Evolutionary conservation across 2,888 invertebrate genomes (phyloP).

Genomic region (Aleiodes testaceus): DNA sequence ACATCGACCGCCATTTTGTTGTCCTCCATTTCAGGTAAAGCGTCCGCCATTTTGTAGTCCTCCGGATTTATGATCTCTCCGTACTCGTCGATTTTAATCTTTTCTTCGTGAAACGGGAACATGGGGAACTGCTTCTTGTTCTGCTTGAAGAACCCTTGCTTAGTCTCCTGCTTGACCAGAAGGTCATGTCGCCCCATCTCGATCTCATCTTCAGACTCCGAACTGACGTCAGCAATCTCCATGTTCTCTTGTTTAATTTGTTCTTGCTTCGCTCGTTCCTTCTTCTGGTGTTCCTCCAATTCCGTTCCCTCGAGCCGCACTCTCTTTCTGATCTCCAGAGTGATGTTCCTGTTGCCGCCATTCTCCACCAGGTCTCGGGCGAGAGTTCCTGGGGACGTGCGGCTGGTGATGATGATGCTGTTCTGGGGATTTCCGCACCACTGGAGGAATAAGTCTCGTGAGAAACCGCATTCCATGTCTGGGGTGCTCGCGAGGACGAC

Average conservation of each 20-base stretch:
- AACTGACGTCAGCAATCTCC: slow-evolving; percentile 82
- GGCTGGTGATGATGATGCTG: slow-evolving; percentile 94
- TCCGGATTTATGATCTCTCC: slow-evolving; percentile 96
- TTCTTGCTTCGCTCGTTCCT: slow-evolving; percentile 77
- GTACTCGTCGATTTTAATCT: slow-evolving; percentile 94
- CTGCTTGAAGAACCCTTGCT: slow-evolving; percentile 88
- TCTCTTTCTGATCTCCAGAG: slow-evolving; percentile 81
- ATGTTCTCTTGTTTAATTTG: slow-evolving; percentile 72
- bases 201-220: slow-evolving; percentile 90
- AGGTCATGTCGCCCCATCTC: slow-evolving; percentile 92
- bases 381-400: slow-evolving; percentile 87
- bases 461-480: slow-evolving; percentile 96
- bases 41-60: slow-evolving; percentile 90
- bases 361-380: slow-evolving; percentile 86
- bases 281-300: slow-evolving; percentile 83
- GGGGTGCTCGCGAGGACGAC: slow-evolving; percentile 96
- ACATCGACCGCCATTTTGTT: slow-evolving; percentile 80
- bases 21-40: slow-evolving; percentile 79
- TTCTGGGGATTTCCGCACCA: slow-evolving; percentile 96
- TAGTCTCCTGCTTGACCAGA: slow-evolving; percentile 85
- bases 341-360: slow-evolving; percentile 82
- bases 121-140: slow-evolving; percentile 95
- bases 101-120: slow-evolving; percentile 95
- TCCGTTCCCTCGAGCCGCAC: slow-evolving; percentile 85
- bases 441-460: slow-evolving; percentile 93